A percentile compares a stretch with the other conserved stretches of the same genome.
Conservation (phyloP, 2,888 invertebrate species). For the Petrolisthes manimaculis region DNA sequence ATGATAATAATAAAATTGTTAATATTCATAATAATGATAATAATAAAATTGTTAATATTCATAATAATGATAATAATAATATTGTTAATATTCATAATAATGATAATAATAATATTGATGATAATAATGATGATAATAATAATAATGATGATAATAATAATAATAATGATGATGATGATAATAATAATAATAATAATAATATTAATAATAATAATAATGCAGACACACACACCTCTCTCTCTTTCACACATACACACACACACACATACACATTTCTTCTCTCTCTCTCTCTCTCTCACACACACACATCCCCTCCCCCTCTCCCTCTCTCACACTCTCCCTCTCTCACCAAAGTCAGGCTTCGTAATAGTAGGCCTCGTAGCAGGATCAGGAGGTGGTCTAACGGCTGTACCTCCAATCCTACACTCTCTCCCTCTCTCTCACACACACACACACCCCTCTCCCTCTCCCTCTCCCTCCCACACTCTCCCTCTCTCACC, state of each 20-base stretch:
- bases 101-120: too few relatives aligned
- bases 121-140: too few relatives aligned
- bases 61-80: too few relatives aligned
- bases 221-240: background rate
- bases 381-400: background rate
- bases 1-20: too few relatives aligned
- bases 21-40: too few relatives aligned
- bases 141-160: too few relatives aligned
- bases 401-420: background rate
- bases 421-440: constrained; percentile 1
- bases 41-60: too few relatives aligned
- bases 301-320: constrained; percentile 14
- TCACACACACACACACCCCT: constrained; percentile 4
- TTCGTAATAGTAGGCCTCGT: background rate
- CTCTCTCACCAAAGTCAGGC: background rate
- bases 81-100: too few relatives aligned
- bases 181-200: background rate
- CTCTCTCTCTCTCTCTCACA: constrained; percentile 9
- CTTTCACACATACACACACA: background rate
- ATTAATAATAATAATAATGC: background rate
- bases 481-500: background rate
- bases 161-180: too few relatives aligned
- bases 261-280: background rate
- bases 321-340: constrained; percentile 8
- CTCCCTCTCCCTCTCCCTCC: constrained; percentile 19